Evolutionary conservation across 2,113 vertebrate species (phyloP), one percentile per base, ranked within the genome.

Genomic region (Dinomys branickii): DNA sequence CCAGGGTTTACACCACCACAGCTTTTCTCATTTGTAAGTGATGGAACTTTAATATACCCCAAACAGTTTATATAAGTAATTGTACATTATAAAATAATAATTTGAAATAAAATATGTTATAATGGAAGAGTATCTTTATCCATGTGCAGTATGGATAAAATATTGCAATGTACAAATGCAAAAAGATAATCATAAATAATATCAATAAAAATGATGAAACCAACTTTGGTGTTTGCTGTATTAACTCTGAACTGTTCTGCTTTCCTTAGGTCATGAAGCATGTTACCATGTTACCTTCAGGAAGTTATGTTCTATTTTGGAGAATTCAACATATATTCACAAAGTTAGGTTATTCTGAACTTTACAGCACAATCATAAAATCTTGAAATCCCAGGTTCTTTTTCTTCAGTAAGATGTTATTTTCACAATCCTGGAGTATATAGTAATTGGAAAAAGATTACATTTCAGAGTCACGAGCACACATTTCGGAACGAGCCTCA

Each of bases 191-290:
- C 14, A 33, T 58, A 91, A 81, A 81, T 92, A 89, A 44, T 85
- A 89, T 94, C 71, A 65, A 56, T 85, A 73, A 86, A 83, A 94
- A 59, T 65, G 30, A 41, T 12, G 12, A 89, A 85, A 89, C 52
- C 7, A 19, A 61, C 44, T 50, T 63, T 11, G 50, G 11, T 26
- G 50, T 71, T 92, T 82, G 9, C 17, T 59, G 24, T 17, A 44
- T 47, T 69, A 59, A 89, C 56, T 33, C 56, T 91, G 41, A 59
- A 54, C 44, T n/a, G 16, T 63, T 73, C 65, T 38, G 5, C 54
- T 86, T 65, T 75, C 14, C 59, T 78, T 38, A 22, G 41, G 52
- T 47, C 50, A 7, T 63, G 38, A 90, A 5, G 11, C 4, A 82
- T 77, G 10, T 33, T 22, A 59, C 28, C 17, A 10, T 8, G 44